A percentile compares a stretch with the other conserved stretches of the same genome.
phyloP scores from a whole-genome alignment of 2,797 vertebrate species.

The Takifugu rubripes region DNA sequence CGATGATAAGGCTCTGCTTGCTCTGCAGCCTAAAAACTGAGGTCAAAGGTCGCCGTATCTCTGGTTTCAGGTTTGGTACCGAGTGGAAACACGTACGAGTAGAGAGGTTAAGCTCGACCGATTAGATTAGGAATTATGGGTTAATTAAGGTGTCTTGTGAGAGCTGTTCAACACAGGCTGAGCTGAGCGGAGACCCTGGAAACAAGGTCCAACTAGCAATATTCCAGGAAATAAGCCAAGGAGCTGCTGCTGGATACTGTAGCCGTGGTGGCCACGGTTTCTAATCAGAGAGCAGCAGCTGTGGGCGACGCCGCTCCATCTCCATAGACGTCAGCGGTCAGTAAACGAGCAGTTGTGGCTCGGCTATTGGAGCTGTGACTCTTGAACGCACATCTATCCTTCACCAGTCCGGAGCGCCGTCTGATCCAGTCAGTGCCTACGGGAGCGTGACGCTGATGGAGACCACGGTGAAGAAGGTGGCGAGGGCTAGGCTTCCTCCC shows the following conservation, averaged over 20 bases:
- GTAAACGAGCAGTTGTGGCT: too few relatives aligned
- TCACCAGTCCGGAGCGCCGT: slow-evolving; percentile 21
- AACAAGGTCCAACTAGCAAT: slow-evolving; percentile 25
- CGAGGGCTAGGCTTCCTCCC: slow-evolving; percentile 12
- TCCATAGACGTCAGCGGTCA: too few relatives aligned
- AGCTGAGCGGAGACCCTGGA: slow-evolving; percentile 28
- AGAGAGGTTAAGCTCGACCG: slow-evolving; percentile 55
- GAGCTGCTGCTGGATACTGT: too few relatives aligned
- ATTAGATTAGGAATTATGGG: slow-evolving; percentile 65
- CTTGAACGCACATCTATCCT: slow-evolving; percentile 2
- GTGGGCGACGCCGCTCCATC: too few relatives aligned
- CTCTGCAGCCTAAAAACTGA: slow-evolving; percentile 16
- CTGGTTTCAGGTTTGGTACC: slow-evolving; percentile 26
- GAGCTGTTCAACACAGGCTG: slow-evolving; percentile 28
- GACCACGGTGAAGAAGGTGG: too few relatives aligned
- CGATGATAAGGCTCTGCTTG: slow-evolving; percentile 31
- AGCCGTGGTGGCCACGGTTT: too few relatives aligned
- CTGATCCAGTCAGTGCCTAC: slow-evolving; percentile 18
- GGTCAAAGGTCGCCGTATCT: slow-evolving; percentile 48
- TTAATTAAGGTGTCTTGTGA: slow-evolving; percentile 67
- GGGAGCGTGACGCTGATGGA: not conserved
- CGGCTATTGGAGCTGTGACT: too few relatives aligned
- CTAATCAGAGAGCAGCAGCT: too few relatives aligned
- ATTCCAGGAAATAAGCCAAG: slow-evolving; percentile 20
- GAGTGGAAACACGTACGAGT: slow-evolving; percentile 4